phyloP scores from a whole-genome alignment of 2,888 invertebrate genomes.

The Peribatodes rhomboidaria region DNA sequence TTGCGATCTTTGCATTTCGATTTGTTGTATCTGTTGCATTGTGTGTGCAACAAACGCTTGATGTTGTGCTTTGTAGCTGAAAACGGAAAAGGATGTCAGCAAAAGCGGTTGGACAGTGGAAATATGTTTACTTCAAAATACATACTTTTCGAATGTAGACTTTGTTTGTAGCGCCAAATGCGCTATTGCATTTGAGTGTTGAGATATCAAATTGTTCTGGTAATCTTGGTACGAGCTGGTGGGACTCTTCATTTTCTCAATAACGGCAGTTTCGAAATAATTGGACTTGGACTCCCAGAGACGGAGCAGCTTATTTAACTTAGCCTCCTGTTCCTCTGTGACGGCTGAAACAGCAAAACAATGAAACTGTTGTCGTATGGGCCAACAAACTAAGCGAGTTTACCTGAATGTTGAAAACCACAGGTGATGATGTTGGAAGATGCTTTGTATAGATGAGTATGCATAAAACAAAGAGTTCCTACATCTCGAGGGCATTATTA shows the following conservation, averaged over 20 bases:
- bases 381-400: constrained; percentile 76
- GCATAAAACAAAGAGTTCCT: constrained; percentile 79
- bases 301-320: constrained; percentile 96
- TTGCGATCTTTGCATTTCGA: constrained; percentile 92
- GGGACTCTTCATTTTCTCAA: constrained; percentile 95
- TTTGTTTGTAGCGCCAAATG: constrained; percentile 93
- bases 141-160: constrained; percentile 92
- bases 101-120: not conserved
- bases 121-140: constrained; percentile 42
- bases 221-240: constrained; percentile 95
- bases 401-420: constrained; percentile 81
- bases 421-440: constrained; percentile 75
- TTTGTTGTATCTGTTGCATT: constrained; percentile 93
- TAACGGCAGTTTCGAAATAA: constrained; percentile 93
- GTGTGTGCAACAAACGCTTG: constrained; percentile 97
- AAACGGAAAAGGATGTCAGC: constrained; percentile 45
- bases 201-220: constrained; percentile 93
- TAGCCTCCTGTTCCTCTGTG: constrained; percentile 95
- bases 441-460: constrained; percentile 78
- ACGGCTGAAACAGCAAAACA: constrained; percentile 88
- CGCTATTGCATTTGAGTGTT: constrained; percentile 92
- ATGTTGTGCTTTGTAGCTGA: constrained; percentile 96
- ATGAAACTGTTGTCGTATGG: constrained; percentile 77
- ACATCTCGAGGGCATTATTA: constrained; percentile 85
- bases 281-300: constrained; percentile 99